Base-by-base conservation (phyloP, 2,113 vertebrate species). In the Ammospiza caudacuta region DNA sequence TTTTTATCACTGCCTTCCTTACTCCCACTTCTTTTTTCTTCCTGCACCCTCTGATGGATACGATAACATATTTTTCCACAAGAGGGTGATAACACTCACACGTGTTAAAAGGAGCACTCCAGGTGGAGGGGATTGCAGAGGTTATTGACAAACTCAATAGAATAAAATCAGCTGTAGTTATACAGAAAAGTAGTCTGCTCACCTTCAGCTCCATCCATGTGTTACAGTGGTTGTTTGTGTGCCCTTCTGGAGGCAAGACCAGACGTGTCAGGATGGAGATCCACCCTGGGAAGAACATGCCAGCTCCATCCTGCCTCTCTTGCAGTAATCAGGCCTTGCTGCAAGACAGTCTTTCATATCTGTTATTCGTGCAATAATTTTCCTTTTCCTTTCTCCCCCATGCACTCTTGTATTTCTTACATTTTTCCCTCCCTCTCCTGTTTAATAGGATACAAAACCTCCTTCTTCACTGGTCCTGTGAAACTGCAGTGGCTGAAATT, bases 61-160 rank as follows among this genome's bases (percentile, higher is more conserved):
- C 17, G 35, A n/a, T 96, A 86, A 49, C 27, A 6, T 61, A 24
- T 23, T 93, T 89, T 96, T 93, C 96, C 95, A 94, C 93, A 92
- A 96, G 94, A 94, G 96, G 87, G 90, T 92, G 94, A 83, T 89
- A 93, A 95, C 93, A 91, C 59, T 97, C 89, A 18, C 25, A 61
- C 9, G 13, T 59, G 54, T 73, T 2, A 66, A 73, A 90, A 77
- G 0, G 25, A 74, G 63, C 39, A 27, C 43, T 84, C 64, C 69
- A 64, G 51, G 63, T 94, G 51, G 19, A 64, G 29, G 59, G 61
- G 24, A 17, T 78, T 84, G 62, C 66, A 78, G 44, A 70, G 25
- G 49, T 86, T 57, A 43, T 35, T 75, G 78, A n/a, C 75, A 75
- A 87, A 57, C 25, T 87, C 55, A 81, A 3, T 69, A 24, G 19